Base-by-base conservation (phyloP, 2,113 vertebrate genomes). In the Oncorhynchus masou region DNA sequence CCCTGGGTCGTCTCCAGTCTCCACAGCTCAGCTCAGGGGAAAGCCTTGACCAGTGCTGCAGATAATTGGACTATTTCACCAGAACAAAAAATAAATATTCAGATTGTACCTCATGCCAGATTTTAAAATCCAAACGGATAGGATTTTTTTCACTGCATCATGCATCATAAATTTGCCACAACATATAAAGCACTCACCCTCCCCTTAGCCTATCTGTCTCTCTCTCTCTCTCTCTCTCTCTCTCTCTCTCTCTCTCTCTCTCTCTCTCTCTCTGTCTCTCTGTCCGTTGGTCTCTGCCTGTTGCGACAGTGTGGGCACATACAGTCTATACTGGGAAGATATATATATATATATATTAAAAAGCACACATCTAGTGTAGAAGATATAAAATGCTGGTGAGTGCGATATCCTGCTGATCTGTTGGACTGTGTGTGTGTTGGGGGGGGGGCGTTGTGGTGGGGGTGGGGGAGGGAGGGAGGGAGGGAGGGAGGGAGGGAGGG, bases 351-450 rank as follows among this genome's bases (percentile, higher is more conserved):
- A 68, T 68, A 94, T 95, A 93, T 95, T 90, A 87, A 92, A 92
- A 91, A 93, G 94, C 93, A 92, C 94, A 94, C 85, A 87, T 90
- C 88, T 90, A 87, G 86, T 88, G 88, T 87, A 89, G 86, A 79
- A 86, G 88, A 92, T 86, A 95, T 95, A 95, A 95, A 95, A 93
- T 92, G 94, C 94, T 92, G 73, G 92, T 94, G 94, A 95, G 88
- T 94, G 95, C 94, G 94, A 93, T 95, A 96, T 94, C 94, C 92
- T 86, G 94, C 94, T 94, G 95, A 95, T 95, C 94, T 92, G 94
- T 91, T 92, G 90, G 91, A 91, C 90, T 87, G 85, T 84, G 81
- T 68, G 65, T 54, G 71, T 71, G 68, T 82, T 81, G 83, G 79
- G 81, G 70, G 75, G 48, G 73, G 85, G 82, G 34, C 6, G 34